Base-by-base conservation (phyloP, 2,797 vertebrate genomes). In the Sebastes hopkinsi region DNA sequence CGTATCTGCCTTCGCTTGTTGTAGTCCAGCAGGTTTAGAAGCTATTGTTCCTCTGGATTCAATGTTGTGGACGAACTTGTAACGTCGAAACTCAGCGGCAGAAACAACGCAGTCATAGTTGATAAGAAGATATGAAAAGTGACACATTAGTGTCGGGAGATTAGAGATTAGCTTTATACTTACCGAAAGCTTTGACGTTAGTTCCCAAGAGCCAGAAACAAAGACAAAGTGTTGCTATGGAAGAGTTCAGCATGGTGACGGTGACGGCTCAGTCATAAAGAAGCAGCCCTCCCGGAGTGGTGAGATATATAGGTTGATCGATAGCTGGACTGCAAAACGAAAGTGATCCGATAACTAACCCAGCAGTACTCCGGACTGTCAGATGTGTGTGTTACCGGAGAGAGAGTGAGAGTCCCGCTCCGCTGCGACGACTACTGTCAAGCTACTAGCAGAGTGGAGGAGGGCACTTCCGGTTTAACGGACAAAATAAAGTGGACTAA, bases 221-320 rank as follows among this genome's bases (percentile, higher is more conserved):
- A 77, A 93, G 67, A 29, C 80, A 92, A 90, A 95, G 83, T 76
- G 91, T 62, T 67, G 83, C 72, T 75, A 11, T 75, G 56, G 71
- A 23, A 5, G 34, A 27, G 55, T 82, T 91, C 76, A 65, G 50
- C 94, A 94, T 95, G 67, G 30, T 92, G 75, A 59, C 68, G 38
- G 12, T 92, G 75, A 59, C 68, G 38, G 12, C 72, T 10, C 36
- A 18, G 36, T 4, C 92, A 91, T 82, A 80, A 79, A 93, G 42
- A 34, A n/a, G 9, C 8, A 16, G 34, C 1, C 12, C 10, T 60
- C 12, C 0, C n/a, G 72, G 38, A 65, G 67, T 1, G 11, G 1
- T 8, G 12, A 25, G 11, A 36, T 36, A 36, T 36, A 18, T 11
- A 22, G 34, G 54, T 4, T 69, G 61, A 1, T 34, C 38, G 22